Evolutionary conservation across 2,888 invertebrate genomes (phyloP), one percentile per base, ranked within the genome.

Genomic region (Campaea margaritaria): DNA sequence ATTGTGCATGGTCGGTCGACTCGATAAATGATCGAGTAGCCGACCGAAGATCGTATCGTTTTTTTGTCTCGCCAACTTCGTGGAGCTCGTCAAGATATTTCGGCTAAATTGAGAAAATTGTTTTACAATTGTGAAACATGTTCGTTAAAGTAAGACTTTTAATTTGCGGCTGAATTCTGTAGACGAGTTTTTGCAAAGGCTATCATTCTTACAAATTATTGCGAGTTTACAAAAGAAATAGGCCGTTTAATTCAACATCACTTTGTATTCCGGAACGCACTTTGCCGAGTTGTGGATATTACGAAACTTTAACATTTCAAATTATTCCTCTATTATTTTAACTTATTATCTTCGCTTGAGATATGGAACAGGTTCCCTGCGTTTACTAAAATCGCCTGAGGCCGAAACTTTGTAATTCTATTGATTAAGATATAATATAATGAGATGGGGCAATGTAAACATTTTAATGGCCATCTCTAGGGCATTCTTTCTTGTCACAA

Each of bases 261-360:
- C 31, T 31, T 31, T 9, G 10, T 31, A 31, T 31, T 31, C 4
- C 5, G 31, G 31, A 10, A 36, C n/a, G n/a, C 36, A 36, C 36
- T n/a, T 36, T 7, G 31, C 31, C 10, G 7, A 31, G 31, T 7
- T 1, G 31, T 31, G 10, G 1, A 31, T 10, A 50, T 84, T 83
- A 80, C 78, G 78, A 79, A 82, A 83, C 77, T 70, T 55, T 76
- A 73, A 31, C 31, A n/a, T 36, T 3, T 80, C 76, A 77, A 81
- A 36, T 12, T 36, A 36, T 36, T 36, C 8, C 36, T n/a, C n/a
- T 36, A n/a, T 5, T 36, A n/a, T 14, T 16, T 31, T 76, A 79
- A 80, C 82, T 74, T 73, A 82, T 78, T 71, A 69, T 57, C 63
- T 63, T 64, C 48, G 58, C 54, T 62, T 67, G 65, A 69, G 67